These are phyloP conservation scores for Medauroidea extradentata DNA, from an alignment of 1,140 invertebrate species.

Conservation along the genomic window DNA sequence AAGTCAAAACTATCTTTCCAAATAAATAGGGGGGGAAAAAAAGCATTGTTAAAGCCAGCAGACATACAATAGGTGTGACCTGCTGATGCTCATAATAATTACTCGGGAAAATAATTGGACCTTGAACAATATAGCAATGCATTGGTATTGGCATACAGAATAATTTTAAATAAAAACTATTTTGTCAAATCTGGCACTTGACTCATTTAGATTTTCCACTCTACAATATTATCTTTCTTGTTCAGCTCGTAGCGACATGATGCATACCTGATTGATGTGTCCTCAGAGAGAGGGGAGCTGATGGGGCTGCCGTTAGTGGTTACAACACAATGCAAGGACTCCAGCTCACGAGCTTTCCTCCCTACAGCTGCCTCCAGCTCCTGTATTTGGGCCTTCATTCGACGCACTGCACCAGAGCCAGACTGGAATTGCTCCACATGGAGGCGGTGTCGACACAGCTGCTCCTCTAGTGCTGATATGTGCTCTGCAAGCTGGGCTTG, in stretches of 20 bases:
- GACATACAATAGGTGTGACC: too few species aligned
- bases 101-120: too few species aligned
- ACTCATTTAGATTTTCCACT: too few species aligned
- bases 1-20: too few species aligned
- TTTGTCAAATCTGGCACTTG: background rate
- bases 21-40: too few species aligned
- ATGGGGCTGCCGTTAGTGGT: slow-evolving; percentile 50
- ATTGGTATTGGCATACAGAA: too few species aligned
- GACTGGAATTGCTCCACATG: slow-evolving; percentile 50
- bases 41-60: too few species aligned
- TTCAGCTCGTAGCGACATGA: background rate
- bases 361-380: slow-evolving; percentile 57
- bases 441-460: slow-evolving; percentile 52
- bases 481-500: slow-evolving; percentile 11
- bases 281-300: slow-evolving; percentile 69
- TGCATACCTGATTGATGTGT: slow-evolving; percentile 64
- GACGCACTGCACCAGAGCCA: slow-evolving; percentile 48
- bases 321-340: slow-evolving; percentile 52
- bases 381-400: slow-evolving; percentile 50
- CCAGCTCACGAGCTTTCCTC: slow-evolving; percentile 61
- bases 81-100: too few species aligned
- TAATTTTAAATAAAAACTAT: too few species aligned
- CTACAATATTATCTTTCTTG: background rate
- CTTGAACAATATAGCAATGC: too few species aligned
- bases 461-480: slow-evolving; percentile 39